Conservation (phyloP, 2,113 vertebrate genomes). For the Cottus gobio region DNA sequence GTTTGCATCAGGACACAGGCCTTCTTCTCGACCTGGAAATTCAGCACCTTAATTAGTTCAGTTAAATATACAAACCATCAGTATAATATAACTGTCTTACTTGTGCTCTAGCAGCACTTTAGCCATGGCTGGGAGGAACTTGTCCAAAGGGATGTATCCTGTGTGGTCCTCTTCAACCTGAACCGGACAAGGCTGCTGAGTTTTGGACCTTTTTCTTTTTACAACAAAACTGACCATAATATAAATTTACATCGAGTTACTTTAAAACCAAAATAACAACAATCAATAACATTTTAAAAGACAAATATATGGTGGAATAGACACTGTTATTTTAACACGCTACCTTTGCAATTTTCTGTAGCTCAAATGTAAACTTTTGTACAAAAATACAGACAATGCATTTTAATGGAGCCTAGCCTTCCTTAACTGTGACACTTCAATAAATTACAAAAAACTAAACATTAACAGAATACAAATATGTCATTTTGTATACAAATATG, state of each 20-base stretch:
- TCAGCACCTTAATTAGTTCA: background rate
- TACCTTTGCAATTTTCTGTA: too few species aligned
- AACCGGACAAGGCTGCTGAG: slow-evolving; percentile 5
- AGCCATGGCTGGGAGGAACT: slow-evolving; percentile 92
- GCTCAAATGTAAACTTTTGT: too few species aligned
- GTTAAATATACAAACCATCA: background rate
- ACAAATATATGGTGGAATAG: background rate
- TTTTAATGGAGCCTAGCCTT: too few species aligned
- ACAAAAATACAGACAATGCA: too few species aligned
- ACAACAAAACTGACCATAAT: background rate
- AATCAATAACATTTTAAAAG: background rate
- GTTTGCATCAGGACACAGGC: background rate
- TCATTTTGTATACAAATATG: too few species aligned
- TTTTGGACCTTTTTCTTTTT: background rate
- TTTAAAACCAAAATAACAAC: background rate
- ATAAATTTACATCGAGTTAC: background rate
- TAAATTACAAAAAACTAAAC: too few species aligned
- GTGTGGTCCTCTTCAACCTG: slow-evolving; percentile 90
- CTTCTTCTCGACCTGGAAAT: background rate
- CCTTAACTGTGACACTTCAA: too few species aligned
- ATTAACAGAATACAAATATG: too few species aligned
- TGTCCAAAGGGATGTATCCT: slow-evolving; percentile 87
- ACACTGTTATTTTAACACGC: background rate
- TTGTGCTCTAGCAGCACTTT: slow-evolving; percentile 86
- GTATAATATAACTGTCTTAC: slow-evolving; percentile 68